Conservation (phyloP, 2,113 vertebrate genomes). For the Numida meleagris region DNA sequence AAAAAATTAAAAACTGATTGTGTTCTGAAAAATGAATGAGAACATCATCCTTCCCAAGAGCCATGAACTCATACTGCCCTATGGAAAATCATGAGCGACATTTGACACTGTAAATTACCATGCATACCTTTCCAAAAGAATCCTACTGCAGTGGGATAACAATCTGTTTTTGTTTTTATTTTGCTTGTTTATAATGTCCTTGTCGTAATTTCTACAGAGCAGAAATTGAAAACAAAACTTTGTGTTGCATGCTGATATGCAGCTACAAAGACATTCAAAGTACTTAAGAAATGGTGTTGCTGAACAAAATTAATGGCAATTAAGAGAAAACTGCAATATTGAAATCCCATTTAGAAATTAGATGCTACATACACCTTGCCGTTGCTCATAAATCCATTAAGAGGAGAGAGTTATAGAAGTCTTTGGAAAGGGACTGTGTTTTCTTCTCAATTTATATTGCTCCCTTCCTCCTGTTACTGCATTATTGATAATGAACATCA, state of each 20-base stretch:
- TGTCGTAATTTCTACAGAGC: background rate
- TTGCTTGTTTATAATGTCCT: background rate
- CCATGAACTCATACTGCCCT: background rate
- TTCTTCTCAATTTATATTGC: background rate
- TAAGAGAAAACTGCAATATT: background rate
- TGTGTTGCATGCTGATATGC: no score
- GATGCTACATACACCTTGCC: background rate
- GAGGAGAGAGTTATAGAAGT: background rate
- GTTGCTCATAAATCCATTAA: background rate
- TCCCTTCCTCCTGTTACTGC: background rate
- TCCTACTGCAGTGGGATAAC: background rate
- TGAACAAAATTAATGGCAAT: background rate
- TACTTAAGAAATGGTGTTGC: background rate
- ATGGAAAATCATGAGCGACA: background rate
- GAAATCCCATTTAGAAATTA: slow-evolving; percentile 18
- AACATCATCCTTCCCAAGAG: background rate
- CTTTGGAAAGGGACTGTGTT: background rate
- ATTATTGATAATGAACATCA: background rate
- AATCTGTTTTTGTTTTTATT: background rate
- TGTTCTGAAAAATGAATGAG: background rate
- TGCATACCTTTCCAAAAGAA: background rate
- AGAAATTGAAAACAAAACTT: background rate
- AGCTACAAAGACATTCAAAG: background rate
- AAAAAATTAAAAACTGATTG: background rate
- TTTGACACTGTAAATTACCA: background rate